Base-by-base conservation (phyloP, 2,797 vertebrate genomes). In the Ctenopoma multispine region DNA sequence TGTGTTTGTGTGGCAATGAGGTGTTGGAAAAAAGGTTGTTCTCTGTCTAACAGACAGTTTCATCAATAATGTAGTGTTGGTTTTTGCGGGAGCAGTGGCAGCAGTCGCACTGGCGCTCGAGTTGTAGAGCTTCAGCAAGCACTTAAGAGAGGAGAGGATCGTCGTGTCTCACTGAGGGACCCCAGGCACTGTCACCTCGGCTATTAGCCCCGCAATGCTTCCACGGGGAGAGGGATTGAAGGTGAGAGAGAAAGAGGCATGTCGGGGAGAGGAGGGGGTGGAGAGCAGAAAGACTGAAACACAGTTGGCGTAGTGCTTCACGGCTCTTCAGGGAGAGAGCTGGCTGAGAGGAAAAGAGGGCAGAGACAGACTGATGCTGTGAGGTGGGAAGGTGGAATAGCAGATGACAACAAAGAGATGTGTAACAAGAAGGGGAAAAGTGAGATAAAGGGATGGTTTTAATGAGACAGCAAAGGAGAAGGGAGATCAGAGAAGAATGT, bases 51-150 rank as follows among this genome's bases (percentile, higher is more conserved):
- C 73, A 79, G 75, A 81, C 84, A 75, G 66, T 74, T 86, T 87
- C 87, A 90, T 92, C 73, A 87, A 87, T 90, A 87, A 90, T 90
- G 88, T 58, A 90, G 79, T 71, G 74, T 76, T 81, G 77, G 54
- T 83, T 87, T 87, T 83, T 60, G 67, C 47, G 38, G 1, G 49
- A 4, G 38, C 23, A 56, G 18, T 59, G 51, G 49, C 69, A 62
- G 72, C 72, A 54, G 79, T 44, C n/a, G 34, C 70, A 54, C 80
- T 3, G 50, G 62, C 54, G 63, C 67, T 63, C 1, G 0, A 46
- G 58, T 47, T 62, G 67, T 27, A 58, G 79, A 81, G 83, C 68
- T 79, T 86, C 69, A 78, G 85, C 83, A 83, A 90, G 85, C 89
- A 91, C 89, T 90, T 85, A 84, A 86, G 56, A 85, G 75, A 69